Conservation (phyloP, 2,797 vertebrate genomes). For the Zenarchopterus dispar region DNA sequence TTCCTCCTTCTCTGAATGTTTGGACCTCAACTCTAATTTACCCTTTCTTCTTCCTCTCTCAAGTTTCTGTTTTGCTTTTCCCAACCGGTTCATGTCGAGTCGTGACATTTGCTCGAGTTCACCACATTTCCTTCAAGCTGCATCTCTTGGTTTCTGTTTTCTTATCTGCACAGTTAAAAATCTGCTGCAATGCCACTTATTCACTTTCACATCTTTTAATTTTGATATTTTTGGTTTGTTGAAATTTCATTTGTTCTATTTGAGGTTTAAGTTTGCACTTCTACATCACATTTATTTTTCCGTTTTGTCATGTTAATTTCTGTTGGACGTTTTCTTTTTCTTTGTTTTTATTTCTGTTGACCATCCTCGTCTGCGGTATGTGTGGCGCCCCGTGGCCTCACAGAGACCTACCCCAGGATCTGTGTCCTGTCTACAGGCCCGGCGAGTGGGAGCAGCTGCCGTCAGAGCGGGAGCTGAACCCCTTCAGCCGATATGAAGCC, state of each 20-base stretch:
- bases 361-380: slow-evolving; percentile 66
- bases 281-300: slow-evolving; percentile 59
- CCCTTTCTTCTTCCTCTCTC: slow-evolving; percentile 27
- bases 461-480: slow-evolving; percentile 94
- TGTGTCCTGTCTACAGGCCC: slow-evolving; percentile 99
- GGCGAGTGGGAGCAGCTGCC: slow-evolving; percentile 98
- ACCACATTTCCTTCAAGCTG: neutral
- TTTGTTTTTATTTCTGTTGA: slow-evolving; percentile 27
- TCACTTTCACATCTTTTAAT: slow-evolving; percentile 1
- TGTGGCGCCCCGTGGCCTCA: slow-evolving; percentile 63
- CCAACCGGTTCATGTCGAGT: neutral
- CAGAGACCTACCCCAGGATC: slow-evolving; percentile 99
- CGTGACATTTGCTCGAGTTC: neutral
- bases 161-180: neutral
- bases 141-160: too few relatives aligned
- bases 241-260: neutral
- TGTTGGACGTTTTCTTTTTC: slow-evolving; percentile 65
- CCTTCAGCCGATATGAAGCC: slow-evolving; percentile 95
- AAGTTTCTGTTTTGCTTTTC: slow-evolving; percentile 4
- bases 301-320: slow-evolving; percentile 72
- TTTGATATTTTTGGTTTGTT: neutral
- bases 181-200: neutral
- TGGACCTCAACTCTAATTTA: neutral
- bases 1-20: slow-evolving; percentile 1
- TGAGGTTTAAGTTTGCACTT: slow-evolving; percentile 26